Base-by-base conservation (phyloP, 2,888 invertebrate genomes). In the Pterostichus niger region DNA sequence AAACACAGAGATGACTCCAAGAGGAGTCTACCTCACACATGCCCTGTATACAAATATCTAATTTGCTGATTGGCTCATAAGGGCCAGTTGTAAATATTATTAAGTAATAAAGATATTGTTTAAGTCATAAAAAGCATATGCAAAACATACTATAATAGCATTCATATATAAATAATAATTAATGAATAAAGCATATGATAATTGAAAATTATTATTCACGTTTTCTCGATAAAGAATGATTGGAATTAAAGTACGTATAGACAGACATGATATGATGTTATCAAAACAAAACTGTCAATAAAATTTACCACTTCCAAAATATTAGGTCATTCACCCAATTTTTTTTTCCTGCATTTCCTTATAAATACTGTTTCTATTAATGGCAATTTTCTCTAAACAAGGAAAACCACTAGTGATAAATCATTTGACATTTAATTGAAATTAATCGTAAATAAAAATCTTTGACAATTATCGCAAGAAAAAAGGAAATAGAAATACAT, bases 301-400 rank as follows among this genome's bases (percentile, higher is more conserved):
- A 61, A 61, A 61, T 24, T 59, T 49, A 49, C n/a, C 49, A 5
- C 49, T n/a, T 49, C 49, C 11, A 49, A 49, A 49, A 15, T 59
- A 59, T 59, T 4, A 13, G 49, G 11, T 49, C 13, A 49, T 10
- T 49, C 49, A 49, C 4, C 49, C n/a, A 49, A n/a, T 5, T n/a
- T 49, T 49, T 49, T 6, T 46, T n/a, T n/a, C n/a, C n/a, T n/a
- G n/a, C n/a, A n/a, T n/a, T n/a, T n/a, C n/a, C n/a, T n/a, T 46
- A 46, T 46, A 2, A 46, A 2, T 46, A 11, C 46, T n/a, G 13
- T 52, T 24, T 24, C 3, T 49, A 49, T 49, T 49, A 49, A 7
- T 13, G 49, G n/a, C 13, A 49, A 49, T 49, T 49, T 49, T 13
- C 49, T 11, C 13, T 11, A 24, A 24, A 24, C 24, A 24, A 3